These are phyloP conservation scores for Enhydra lutris DNA, from an alignment of 2,113 vertebrate species.

Conservation along the genomic window DNA sequence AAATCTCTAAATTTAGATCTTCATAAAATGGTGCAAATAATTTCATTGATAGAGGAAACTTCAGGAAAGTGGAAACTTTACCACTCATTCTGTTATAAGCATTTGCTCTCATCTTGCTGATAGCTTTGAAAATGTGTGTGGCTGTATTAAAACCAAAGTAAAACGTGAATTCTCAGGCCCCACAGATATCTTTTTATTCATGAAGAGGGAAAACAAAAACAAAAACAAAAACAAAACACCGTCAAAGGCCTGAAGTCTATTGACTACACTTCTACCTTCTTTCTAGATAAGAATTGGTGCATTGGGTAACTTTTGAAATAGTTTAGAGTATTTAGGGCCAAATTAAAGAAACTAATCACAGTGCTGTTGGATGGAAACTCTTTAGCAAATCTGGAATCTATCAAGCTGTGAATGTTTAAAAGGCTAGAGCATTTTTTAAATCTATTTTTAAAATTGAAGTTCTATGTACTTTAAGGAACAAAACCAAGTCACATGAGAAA, in stretches of 20 bases:
- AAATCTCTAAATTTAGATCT: not conserved
- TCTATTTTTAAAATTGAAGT: constrained; percentile 69
- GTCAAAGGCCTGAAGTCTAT: not conserved
- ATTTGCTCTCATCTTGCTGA: not conserved
- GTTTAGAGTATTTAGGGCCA: constrained; percentile 69
- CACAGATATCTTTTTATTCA: not conserved
- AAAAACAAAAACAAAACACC: not conserved
- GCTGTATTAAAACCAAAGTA: not conserved
- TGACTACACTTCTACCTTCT: not conserved
- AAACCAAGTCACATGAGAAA: constrained; percentile 56
- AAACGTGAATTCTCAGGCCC: not conserved
- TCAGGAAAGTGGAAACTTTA: not conserved
- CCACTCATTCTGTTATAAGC: not conserved
- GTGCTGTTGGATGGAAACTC: constrained; percentile 56
- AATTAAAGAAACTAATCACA: constrained; percentile 65
- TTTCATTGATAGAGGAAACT: not conserved
- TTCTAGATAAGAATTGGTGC: constrained; percentile 33
- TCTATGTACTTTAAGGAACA: constrained; percentile 60
- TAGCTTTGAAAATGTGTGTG: not conserved
- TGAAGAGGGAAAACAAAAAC: not conserved
- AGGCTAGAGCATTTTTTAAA: constrained; percentile 53
- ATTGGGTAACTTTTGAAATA: constrained; percentile 74
- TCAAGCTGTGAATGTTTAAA: constrained; percentile 65
- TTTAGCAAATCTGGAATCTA: constrained; percentile 45
- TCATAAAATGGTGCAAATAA: not conserved